These are phyloP conservation scores for Tamandua tetradactyla DNA, from an alignment of 2,797 vertebrate genomes.

Conservation along the genomic window DNA sequence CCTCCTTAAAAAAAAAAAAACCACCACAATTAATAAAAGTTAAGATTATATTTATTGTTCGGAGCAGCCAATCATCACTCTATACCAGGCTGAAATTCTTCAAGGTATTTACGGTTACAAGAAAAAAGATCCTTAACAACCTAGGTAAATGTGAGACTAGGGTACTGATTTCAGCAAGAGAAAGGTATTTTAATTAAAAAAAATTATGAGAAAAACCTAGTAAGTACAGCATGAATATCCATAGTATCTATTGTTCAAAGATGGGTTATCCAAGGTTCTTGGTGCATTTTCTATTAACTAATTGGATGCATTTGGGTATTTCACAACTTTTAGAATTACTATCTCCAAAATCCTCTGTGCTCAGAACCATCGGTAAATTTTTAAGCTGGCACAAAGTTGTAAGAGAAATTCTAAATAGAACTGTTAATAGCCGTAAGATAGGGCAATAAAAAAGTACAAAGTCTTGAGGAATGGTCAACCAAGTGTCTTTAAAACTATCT, in stretches of 20 bases:
- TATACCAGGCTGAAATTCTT: slow-evolving; percentile 39
- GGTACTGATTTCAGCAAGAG: slow-evolving; percentile 22
- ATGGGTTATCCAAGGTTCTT: neutral
- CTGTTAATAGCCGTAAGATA: neutral
- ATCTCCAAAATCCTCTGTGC: neutral
- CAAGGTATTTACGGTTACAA: slow-evolving; percentile 46
- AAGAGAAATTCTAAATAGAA: neutral
- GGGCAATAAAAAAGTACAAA: neutral
- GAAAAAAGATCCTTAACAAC: slow-evolving; percentile 1
- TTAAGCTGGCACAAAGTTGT: neutral
- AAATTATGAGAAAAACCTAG: neutral
- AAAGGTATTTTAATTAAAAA: slow-evolving; percentile 29
- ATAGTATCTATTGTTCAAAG: neutral
- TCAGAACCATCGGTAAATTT: neutral
- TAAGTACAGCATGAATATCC: slow-evolving; percentile 7
- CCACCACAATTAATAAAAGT: slow-evolving; percentile 52
- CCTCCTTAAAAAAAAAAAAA: slow-evolving; percentile 60
- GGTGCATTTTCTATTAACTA: slow-evolving; percentile 12
- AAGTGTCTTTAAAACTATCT: neutral
- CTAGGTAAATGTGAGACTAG: neutral
- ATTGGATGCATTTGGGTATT: neutral
- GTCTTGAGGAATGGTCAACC: neutral
- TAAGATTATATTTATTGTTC: slow-evolving; percentile 35
- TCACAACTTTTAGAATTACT: slow-evolving; percentile 4
- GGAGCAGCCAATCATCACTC: slow-evolving; percentile 15